Evolutionary conservation across 2,113 vertebrate species (phyloP).

Genomic region (Silurus meridionalis): DNA sequence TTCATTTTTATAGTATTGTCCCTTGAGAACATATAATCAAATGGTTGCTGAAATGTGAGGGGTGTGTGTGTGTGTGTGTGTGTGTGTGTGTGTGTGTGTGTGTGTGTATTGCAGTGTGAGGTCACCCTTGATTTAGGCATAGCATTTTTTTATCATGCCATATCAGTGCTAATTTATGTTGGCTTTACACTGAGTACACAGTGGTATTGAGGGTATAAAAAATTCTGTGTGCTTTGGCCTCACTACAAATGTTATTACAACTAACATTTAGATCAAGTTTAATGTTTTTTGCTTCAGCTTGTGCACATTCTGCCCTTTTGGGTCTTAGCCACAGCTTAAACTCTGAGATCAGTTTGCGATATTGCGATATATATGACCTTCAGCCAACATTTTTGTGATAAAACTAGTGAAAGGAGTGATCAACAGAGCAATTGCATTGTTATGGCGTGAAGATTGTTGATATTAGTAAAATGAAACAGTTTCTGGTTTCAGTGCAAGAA

Average conservation of each 20-base stretch:
- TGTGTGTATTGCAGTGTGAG: not conserved
- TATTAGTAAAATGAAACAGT: constrained; percentile 53
- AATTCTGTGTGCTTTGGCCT: constrained; percentile 25
- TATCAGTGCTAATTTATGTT: constrained; percentile 34
- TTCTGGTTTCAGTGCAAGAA: constrained; percentile 63
- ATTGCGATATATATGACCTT: constrained; percentile 63
- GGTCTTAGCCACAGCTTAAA: constrained; percentile 41
- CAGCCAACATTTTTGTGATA: constrained; percentile 60
- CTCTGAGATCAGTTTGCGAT: constrained; percentile 58
- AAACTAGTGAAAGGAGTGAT: constrained; percentile 24
- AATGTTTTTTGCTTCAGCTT: constrained; percentile 21
- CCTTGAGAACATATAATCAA: no score
- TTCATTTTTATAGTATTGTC: no score
- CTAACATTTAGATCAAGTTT: constrained; percentile 36
- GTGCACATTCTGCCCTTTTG: constrained; percentile 13
- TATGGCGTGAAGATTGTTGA: constrained; percentile 47
- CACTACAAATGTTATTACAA: constrained; percentile 38
- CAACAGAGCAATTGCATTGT: constrained; percentile 44
- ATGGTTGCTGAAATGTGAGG: no score
- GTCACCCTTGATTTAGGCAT: not conserved
- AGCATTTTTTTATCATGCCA: constrained; percentile 20
- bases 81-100: not conserved
- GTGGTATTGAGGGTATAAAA: constrained; percentile 17
- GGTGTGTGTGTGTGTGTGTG: no score
- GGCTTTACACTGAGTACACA: not conserved